Evolutionary conservation across 2,888 invertebrate species (phyloP).

Genomic region (Acronicta leporina): DNA sequence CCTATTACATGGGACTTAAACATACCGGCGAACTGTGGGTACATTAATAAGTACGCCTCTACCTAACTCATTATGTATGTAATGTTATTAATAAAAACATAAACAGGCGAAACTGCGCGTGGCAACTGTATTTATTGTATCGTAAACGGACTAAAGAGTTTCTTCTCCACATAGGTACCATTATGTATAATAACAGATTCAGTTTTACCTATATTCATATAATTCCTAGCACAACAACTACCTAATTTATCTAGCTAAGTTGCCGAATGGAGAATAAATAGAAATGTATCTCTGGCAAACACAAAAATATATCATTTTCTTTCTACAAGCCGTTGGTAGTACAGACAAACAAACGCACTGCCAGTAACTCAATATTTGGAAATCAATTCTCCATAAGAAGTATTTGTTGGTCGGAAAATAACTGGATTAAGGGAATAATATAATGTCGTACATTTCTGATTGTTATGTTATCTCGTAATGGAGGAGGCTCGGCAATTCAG

Average conservation of each 20-base stretch:
- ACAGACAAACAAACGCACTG: constrained; percentile 66
- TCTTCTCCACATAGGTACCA: background rate
- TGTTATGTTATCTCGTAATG: constrained; percentile 46
- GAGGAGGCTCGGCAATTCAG: constrained; percentile 10
- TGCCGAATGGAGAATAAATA: constrained; percentile 58
- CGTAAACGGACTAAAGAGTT: too few species aligned
- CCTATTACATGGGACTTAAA: too few species aligned
- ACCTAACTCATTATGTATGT: too few species aligned
- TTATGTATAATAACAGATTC: constrained; percentile 3
- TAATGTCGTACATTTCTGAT: constrained; percentile 58
- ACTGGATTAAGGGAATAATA: constrained; percentile 75
- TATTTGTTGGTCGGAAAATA: constrained; percentile 76
- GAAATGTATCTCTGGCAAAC: constrained; percentile 57
- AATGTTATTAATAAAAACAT: too few species aligned
- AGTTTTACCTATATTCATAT: constrained; percentile 25
- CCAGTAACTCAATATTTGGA: constrained; percentile 84
- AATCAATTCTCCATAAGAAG: constrained; percentile 82
- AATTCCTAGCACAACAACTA: constrained; percentile 47
- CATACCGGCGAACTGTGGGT: too few species aligned
- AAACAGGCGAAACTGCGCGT: too few species aligned
- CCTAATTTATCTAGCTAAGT: constrained; percentile 50
- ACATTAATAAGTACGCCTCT: too few species aligned
- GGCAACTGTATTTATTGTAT: too few species aligned
- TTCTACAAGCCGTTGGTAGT: constrained; percentile 60
- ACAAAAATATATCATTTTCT: constrained; percentile 71